A percentile compares a stretch with the other conserved stretches of the same genome.
Evolutionary conservation across 2,888 invertebrate genomes (phyloP).

Genomic region (Amphipyra tragopoginis): DNA sequence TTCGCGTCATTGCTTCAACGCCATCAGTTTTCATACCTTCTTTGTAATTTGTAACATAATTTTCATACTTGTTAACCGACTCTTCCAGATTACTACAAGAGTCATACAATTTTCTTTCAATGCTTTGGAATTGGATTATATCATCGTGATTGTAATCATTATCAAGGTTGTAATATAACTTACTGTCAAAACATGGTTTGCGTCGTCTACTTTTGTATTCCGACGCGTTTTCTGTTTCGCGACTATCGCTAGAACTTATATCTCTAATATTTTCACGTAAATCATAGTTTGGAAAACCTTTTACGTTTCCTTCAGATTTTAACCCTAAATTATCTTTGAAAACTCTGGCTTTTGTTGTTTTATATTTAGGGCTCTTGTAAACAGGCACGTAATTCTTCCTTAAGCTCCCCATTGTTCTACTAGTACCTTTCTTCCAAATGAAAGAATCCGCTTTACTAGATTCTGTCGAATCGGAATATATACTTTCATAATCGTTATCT

Average conservation of each 20-base stretch:
- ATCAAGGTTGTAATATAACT: slow-evolving; percentile 23
- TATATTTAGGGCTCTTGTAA: slow-evolving; percentile 68
- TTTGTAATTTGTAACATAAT: slow-evolving; percentile 67
- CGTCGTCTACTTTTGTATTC: slow-evolving; percentile 35
- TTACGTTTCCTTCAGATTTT: slow-evolving; percentile 48
- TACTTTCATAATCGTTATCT: slow-evolving; percentile 54
- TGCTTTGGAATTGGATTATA: slow-evolving; percentile 60
- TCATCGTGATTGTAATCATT: slow-evolving; percentile 57
- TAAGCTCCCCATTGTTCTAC: slow-evolving; percentile 54
- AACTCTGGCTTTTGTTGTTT: slow-evolving; percentile 65
- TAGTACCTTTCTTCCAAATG: slow-evolving; percentile 69
- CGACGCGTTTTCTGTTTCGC: slow-evolving; percentile 49
- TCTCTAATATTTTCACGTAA: slow-evolving; percentile 55
- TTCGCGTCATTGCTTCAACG: slow-evolving; percentile 53
- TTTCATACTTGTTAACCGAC: slow-evolving; percentile 75
- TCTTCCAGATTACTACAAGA: slow-evolving; percentile 76
- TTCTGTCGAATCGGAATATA: slow-evolving; percentile 71
- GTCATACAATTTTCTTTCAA: slow-evolving; percentile 74
- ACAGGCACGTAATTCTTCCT: slow-evolving; percentile 67
- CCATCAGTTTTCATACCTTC: slow-evolving; percentile 42
- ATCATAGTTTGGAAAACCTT: slow-evolving; percentile 41
- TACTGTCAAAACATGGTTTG: slow-evolving; percentile 26
- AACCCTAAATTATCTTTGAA: slow-evolving; percentile 71
- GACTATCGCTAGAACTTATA: slow-evolving; percentile 61
- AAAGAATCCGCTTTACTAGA: slow-evolving; percentile 76